Evolutionary conservation across 1,140 invertebrate species (phyloP), one percentile per base, ranked within the genome.

Genomic region (Luehdorfia chinensis): DNA sequence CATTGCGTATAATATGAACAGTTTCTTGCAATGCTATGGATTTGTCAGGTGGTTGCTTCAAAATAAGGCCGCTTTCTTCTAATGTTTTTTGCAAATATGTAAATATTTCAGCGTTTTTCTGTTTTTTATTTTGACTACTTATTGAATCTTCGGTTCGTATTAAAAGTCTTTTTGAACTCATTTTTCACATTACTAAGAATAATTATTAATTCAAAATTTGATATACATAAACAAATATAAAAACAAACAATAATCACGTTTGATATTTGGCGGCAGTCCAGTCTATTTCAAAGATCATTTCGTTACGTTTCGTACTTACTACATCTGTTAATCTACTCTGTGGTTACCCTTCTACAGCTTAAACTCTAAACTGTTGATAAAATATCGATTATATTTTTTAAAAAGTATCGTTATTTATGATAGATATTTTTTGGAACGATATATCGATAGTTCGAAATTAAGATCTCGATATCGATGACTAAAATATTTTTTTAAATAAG

Each of bases 1-100:
- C 59, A 47, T 80, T 73, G n/a, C 69, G 58, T 8, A 75, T 55
- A 32, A 85, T 69, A 43, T 68, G 59, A 12, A 78, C 54, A 5
- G 66, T 63, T 49, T 87, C 77, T n/a, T 63, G 34, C 12, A 54
- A 44, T 32, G 61, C 57, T 36, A 65, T 19, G 45, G 62, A 74
- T 19, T 75, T 79, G 14, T 70, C 66, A 8, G 79, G 76, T 12
- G 72, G 70, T 12, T 57, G 25, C 16, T 71, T 65, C 43, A 84
- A 36, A n/a, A 39, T 51, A 13, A 86, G 62, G 9, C 83, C 83
- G 57, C 73, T 70, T 44, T 81, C 72, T 41, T 59, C 30, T 43
- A 86, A 52, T 6, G 53, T 63, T 28, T 45, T 62, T 28, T 63
- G 49, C 1, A 84, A 62, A 49, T 73, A 80, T 43, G 14, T 53